Conservation (phyloP, 2,113 vertebrate genomes). For the Apodemus speciosus region DNA sequence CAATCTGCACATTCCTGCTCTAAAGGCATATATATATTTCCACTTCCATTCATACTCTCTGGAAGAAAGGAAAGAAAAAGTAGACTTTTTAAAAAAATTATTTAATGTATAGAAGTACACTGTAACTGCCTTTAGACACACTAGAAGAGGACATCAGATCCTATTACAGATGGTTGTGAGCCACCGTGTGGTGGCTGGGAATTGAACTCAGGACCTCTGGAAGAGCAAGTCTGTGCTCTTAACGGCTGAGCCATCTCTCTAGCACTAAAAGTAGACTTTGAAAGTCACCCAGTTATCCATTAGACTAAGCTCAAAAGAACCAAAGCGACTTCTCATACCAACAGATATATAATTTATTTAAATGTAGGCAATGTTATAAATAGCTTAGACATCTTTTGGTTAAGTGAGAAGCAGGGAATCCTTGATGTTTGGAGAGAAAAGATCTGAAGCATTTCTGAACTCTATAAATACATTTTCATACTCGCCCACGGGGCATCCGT, state of each 20-base stretch:
- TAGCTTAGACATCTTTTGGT: neutral
- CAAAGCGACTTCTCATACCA: neutral
- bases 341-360: neutral
- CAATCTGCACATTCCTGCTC: neutral
- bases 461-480: slow-evolving; percentile 9
- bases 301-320: neutral
- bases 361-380: slow-evolving; percentile 11
- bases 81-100: no score
- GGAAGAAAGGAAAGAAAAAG: neutral
- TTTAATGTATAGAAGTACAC: no score
- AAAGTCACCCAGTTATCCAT: neutral
- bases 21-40: neutral
- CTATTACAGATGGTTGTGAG: no score
- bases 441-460: neutral
- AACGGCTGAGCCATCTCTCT: no score
- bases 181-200: no score
- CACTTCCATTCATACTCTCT: neutral
- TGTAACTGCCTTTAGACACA: no score
- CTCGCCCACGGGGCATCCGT: neutral
- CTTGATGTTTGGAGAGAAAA: neutral
- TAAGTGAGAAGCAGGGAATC: slow-evolving; percentile 30
- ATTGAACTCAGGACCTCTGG: no score
- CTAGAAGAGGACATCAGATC: no score
- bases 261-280: neutral
- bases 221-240: no score